Evolutionary conservation across 2,113 vertebrate genomes (phyloP), one percentile per base, ranked within the genome.

Genomic region (Anoura caudifer): DNA sequence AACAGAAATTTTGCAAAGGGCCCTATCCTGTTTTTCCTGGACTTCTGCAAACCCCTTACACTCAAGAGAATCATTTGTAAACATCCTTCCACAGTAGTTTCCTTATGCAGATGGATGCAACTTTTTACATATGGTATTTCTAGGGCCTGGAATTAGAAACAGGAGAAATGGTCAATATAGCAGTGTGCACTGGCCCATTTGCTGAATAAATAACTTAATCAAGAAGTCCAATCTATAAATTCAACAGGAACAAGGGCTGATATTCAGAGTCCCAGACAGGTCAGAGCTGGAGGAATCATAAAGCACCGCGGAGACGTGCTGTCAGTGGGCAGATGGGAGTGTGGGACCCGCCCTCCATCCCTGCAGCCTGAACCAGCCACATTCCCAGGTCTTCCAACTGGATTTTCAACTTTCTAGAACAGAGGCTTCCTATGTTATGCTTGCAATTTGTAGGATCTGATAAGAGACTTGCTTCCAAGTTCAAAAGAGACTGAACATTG

Each of bases 351-450:
- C 26, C 7, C 0, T 24, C 8, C 26, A 38, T 3, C n/a, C 24
- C 52, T 0, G 14, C 59, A 61, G 26, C 50, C 31, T 36, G 33
- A 19, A 33, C 0, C 3, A 15, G 20, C 61, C 9, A 8, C 45
- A 65, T 47, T 82, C 84, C 69, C 45, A 2, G 6, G 67, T 87
- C 52, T 67, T 10, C 33, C 77, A 38, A 90, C 96, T 82, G 36
- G 87, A 94, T 93, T 90, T 87, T 86, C 84, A 96, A 67, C 81
- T 88, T 87, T 95, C 69, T 72, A 22, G 38, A 97, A n/a, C 61
- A 95, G 96, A 70, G 94, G 96, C 94, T 95, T 96, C 97, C 90
- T 87, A n/a, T 79, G 91, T 76, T 93, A n/a, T 83, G 89, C 85
- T 86, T 94, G 83, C 50, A 77, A 43, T 92, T 67, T 67, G 80